phyloP scores from a whole-genome alignment of 1,140 invertebrate species.

The Philopotamus ludificatus region DNA sequence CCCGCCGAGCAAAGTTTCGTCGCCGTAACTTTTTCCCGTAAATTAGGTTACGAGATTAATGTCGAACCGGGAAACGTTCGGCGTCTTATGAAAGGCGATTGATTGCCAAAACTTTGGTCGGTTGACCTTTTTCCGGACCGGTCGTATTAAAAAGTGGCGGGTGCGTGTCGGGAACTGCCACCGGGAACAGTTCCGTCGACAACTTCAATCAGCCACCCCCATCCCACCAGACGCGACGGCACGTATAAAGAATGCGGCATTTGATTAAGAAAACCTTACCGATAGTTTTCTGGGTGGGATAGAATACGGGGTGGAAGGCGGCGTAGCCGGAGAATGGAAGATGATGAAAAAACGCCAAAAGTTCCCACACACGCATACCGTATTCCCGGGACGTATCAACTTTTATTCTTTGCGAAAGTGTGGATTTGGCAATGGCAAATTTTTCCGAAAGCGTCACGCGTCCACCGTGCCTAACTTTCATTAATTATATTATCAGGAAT shows the following conservation, averaged over 20 bases:
- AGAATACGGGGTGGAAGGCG: neutral
- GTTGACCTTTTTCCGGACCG: conserved; percentile 21
- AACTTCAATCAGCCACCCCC: neutral
- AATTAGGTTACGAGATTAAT: conserved; percentile 40
- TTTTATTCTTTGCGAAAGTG: neutral
- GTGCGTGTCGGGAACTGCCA: neutral
- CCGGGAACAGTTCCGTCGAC: neutral
- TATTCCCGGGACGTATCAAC: neutral
- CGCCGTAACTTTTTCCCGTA: conserved; percentile 21
- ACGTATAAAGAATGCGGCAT: conserved; percentile 3
- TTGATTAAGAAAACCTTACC: neutral
- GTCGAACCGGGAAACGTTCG: neutral
- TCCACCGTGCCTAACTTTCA: too few relatives aligned
- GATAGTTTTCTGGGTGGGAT: neutral
- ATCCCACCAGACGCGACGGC: neutral
- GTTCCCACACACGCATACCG: neutral
- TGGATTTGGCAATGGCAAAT: neutral
- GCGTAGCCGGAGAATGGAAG: neutral
- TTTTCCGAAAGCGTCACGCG: neutral
- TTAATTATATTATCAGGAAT: too few relatives aligned
- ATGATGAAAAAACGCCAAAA: neutral
- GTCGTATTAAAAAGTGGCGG: neutral
- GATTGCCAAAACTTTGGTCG: conserved; percentile 29
- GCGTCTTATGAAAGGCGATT: conserved; percentile 39
- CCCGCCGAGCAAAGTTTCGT: conserved; percentile 9